phyloP scores from a whole-genome alignment of 2,113 vertebrate genomes.

The Meriones unguiculatus region DNA sequence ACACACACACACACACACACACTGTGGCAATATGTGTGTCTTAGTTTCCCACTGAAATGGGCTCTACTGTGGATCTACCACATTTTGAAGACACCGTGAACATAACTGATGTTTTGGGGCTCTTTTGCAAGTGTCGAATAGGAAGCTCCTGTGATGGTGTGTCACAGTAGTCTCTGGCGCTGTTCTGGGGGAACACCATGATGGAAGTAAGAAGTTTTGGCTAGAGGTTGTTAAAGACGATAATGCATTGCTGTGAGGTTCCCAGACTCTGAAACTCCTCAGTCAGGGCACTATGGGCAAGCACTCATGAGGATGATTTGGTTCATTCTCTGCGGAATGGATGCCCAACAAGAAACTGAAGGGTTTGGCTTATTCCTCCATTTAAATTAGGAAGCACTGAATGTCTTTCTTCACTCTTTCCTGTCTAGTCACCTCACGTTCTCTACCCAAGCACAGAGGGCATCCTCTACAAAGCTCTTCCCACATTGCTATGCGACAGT shows the following conservation, averaged over 20 bases:
- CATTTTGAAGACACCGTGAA: background rate
- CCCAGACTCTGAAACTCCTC: background rate
- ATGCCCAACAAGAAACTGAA: background rate
- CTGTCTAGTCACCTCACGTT: rapidly evolving
- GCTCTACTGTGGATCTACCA: background rate
- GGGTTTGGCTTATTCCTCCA: background rate
- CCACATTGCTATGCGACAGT: background rate
- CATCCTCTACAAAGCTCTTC: background rate
- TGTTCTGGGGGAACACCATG: background rate
- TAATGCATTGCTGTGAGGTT: background rate
- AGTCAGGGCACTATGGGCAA: background rate
- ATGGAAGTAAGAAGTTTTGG: background rate
- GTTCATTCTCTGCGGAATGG: background rate
- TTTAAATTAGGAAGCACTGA: background rate
- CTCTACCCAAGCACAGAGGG: background rate
- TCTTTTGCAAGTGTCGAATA: background rate
- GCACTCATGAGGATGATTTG: background rate
- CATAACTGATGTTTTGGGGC: background rate
- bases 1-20: background rate
- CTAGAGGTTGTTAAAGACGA: background rate
- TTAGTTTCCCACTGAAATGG: background rate
- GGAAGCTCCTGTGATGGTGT: background rate
- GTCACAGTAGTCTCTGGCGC: background rate
- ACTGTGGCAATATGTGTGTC: background rate
- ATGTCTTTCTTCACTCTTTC: background rate